These are phyloP conservation scores for Notamacropus eugenii DNA, from an alignment of 2,797 vertebrate species.

Conservation along the genomic window DNA sequence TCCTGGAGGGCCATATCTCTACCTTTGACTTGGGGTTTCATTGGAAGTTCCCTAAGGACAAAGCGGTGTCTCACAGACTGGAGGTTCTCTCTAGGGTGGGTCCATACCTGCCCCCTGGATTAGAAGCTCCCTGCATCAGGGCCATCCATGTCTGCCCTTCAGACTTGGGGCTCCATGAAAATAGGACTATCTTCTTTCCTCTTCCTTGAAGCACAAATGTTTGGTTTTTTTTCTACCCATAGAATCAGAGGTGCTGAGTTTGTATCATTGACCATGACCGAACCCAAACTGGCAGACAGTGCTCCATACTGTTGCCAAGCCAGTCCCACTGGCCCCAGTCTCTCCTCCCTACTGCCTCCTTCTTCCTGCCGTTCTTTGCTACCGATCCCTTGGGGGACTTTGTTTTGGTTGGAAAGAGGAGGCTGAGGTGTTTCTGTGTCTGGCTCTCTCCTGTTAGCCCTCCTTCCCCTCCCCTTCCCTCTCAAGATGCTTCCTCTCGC, in stretches of 20 bases:
- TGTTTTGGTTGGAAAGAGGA: conserved; percentile 77
- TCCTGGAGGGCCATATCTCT: background rate
- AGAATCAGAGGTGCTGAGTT: background rate
- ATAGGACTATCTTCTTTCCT: too few relatives aligned
- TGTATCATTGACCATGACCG: background rate
- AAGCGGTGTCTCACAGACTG: background rate
- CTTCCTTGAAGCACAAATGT: background rate
- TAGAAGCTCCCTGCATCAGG: background rate
- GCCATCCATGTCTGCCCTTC: background rate
- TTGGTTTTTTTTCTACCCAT: background rate
- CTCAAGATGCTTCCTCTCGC: conserved; percentile 74
- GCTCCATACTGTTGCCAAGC: background rate
- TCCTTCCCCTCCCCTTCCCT: conserved; percentile 58
- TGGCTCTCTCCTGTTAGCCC: conserved; percentile 71
- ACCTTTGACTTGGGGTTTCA: background rate
- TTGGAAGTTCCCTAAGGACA: background rate
- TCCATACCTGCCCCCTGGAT: background rate
- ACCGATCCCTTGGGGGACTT: conserved; percentile 63
- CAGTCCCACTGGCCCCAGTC: background rate
- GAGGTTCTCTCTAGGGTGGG: background rate
- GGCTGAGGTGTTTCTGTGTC: conserved; percentile 76
- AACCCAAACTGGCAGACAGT: background rate
- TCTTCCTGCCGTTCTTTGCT: conserved; percentile 43
- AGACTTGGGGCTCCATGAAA: background rate
- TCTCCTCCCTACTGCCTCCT: conserved; percentile 27